These are phyloP conservation scores for Mola mola DNA, from an alignment of 2,113 vertebrate species.

Conservation along the genomic window DNA sequence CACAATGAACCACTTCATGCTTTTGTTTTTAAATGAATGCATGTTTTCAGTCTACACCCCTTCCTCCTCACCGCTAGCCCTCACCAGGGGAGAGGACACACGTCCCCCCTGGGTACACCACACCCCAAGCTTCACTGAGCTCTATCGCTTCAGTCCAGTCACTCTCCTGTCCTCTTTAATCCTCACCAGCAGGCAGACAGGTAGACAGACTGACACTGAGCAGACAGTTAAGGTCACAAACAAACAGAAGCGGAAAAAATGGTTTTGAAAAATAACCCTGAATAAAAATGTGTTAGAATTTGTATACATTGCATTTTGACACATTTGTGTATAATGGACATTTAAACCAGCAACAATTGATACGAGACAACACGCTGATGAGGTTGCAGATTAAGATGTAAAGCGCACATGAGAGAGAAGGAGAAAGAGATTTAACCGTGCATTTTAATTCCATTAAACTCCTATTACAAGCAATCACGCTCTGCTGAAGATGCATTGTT, in stretches of 20 bases:
- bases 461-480: slow-evolving; percentile 16
- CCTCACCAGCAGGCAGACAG: slow-evolving; percentile 55
- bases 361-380: slow-evolving; percentile 14
- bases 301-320: no score
- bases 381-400: no score
- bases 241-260: slow-evolving; percentile 6
- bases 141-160: slow-evolving; percentile 67
- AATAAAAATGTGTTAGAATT: no score
- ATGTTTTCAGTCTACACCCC: neutral
- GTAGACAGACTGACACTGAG: slow-evolving; percentile 40
- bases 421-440: slow-evolving; percentile 5
- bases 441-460: slow-evolving; percentile 43
- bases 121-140: slow-evolving; percentile 64
- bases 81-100: slow-evolving; percentile 53
- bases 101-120: slow-evolving; percentile 61
- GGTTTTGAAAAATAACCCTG: no score
- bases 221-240: slow-evolving; percentile 35
- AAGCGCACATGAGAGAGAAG: no score
- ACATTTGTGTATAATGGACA: no score
- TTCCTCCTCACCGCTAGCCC: neutral
- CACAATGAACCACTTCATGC: no score
- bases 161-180: slow-evolving; percentile 65
- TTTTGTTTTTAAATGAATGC: no score
- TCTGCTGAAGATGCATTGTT: slow-evolving; percentile 8
- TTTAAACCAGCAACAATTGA: slow-evolving; percentile 21